Percentiles rank a stretch among this genome's conserved stretches.
Evolutionary conservation across 2,888 invertebrate genomes (phyloP).

Genomic region (Polydrusus tereticollis): DNA sequence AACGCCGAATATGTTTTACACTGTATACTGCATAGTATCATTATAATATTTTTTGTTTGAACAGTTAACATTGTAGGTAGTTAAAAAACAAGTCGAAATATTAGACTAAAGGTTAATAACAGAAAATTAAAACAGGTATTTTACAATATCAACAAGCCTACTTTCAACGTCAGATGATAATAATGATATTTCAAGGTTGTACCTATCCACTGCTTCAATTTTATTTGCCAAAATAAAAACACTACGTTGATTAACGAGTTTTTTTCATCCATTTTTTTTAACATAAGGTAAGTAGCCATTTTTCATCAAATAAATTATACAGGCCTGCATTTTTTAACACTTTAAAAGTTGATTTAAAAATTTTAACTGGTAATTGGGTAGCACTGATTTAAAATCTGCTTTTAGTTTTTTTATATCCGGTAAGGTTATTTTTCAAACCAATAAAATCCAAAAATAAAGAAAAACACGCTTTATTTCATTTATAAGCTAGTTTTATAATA

Average conservation of each 20-base stretch:
- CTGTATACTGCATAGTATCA: neutral
- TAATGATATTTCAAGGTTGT: neutral
- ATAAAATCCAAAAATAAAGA: too few species aligned
- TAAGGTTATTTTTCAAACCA: too few species aligned
- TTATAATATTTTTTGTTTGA: neutral
- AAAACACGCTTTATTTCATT: too few species aligned
- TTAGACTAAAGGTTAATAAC: conserved; percentile 6
- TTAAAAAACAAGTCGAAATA: neutral
- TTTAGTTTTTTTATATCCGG: too few species aligned
- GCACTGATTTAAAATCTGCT: too few species aligned
- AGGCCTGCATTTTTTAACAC: too few species aligned
- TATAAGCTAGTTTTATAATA: too few species aligned
- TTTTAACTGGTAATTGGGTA: too few species aligned
- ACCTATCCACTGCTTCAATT: neutral
- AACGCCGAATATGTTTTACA: too few species aligned
- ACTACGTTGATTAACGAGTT: neutral
- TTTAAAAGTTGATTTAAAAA: too few species aligned
- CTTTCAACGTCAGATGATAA: neutral
- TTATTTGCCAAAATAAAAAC: neutral
- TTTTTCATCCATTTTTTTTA: neutral
- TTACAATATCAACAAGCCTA: neutral
- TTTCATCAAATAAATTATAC: neutral
- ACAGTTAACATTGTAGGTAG: neutral
- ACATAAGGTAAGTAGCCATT: neutral
- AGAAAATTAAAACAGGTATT: conserved; percentile 8